Percentiles rank a stretch among this genome's conserved stretches.
Evolutionary conservation across 2,888 invertebrate species (phyloP).

Genomic region (Venustoraphidia nigricollis): DNA sequence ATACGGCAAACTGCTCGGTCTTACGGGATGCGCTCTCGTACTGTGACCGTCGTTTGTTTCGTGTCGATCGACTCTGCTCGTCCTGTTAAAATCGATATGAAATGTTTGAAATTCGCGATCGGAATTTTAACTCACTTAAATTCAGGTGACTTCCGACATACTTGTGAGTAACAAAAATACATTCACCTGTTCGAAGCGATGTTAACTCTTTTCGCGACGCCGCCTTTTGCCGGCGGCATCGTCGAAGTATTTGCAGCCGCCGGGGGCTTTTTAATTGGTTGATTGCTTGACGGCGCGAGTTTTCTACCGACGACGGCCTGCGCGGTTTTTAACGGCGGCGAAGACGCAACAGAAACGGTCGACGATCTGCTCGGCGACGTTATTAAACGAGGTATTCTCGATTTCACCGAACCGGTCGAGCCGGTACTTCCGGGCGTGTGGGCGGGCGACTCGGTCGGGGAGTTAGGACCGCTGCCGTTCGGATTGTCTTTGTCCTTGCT

Average conservation of each 20-base stretch:
- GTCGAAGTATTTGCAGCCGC: not conserved
- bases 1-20: conserved; percentile 58
- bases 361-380: conserved; percentile 53
- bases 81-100: conserved; percentile 19
- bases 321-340: conserved; percentile 15
- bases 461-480: conserved; percentile 8
- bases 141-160: too few relatives aligned
- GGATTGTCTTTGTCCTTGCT: conserved; percentile 28
- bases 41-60: conserved; percentile 19
- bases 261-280: conserved; percentile 13
- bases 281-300: too few relatives aligned
- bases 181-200: conserved; percentile 6
- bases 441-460: conserved; percentile 26
- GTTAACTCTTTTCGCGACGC: conserved; percentile 4
- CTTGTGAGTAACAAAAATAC: too few relatives aligned
- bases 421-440: conserved; percentile 21
- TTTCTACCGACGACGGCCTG: too few relatives aligned
- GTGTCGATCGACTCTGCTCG: conserved; percentile 48
- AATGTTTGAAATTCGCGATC: too few relatives aligned
- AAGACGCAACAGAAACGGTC: conserved; percentile 37
- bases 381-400: conserved; percentile 60
- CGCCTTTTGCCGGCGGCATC: conserved; percentile 12
- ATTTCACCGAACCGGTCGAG: conserved; percentile 30
- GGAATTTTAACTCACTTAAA: too few relatives aligned
- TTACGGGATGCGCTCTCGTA: conserved; percentile 28